Base-by-base conservation (phyloP, 2,888 invertebrate genomes). In the Schizotus pectinicornis region DNA sequence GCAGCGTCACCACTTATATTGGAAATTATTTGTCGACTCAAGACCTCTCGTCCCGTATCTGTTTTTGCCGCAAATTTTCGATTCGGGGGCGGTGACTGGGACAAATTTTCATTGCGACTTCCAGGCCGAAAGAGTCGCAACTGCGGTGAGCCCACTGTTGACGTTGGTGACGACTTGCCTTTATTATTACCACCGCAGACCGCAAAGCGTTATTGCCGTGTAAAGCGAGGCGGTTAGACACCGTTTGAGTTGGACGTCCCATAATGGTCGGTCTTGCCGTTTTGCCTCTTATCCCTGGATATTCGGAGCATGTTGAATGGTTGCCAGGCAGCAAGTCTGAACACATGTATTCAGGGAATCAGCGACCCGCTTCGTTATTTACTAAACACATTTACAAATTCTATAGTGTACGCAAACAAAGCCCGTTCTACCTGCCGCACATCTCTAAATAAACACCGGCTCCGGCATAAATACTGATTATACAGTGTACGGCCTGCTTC, bases 371-470 rank as follows among this genome's bases (percentile, higher is more conserved):
- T 22, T 42, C 34, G 52, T 56, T 67, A 65, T 67, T 64, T 64
- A 63, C 67, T 46, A 67, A 67, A 63, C 60, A 65, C 59, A 63
- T 65, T 67, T 63, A 63, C 61, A 56, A 59, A 59, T 63, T 67
- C 65, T 63, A 61, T 61, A 53, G 59, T 41, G 46, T 55, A 51
- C 51, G 52, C 58, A 54, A 38, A 62, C 65, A 62, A 64, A 56
- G 48, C 43, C 49, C 46, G 39, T 13, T 59, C 62, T 67, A 67
- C 67, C 67, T 67, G 67, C 53, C 14, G 45, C 50, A 46, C 54
- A 53, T 58, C 58, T 58, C 58, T 53, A 59, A 59, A 59, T 54
- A 59, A 59, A 59, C 59, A 59, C 43, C 32, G 48, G 35, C 11
- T 41, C 58, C 47, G 48, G 48, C 49, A 42, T 51, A 54, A 59